phyloP scores from a whole-genome alignment of 1,140 invertebrate genomes.

The Zaprionus africanus region DNA sequence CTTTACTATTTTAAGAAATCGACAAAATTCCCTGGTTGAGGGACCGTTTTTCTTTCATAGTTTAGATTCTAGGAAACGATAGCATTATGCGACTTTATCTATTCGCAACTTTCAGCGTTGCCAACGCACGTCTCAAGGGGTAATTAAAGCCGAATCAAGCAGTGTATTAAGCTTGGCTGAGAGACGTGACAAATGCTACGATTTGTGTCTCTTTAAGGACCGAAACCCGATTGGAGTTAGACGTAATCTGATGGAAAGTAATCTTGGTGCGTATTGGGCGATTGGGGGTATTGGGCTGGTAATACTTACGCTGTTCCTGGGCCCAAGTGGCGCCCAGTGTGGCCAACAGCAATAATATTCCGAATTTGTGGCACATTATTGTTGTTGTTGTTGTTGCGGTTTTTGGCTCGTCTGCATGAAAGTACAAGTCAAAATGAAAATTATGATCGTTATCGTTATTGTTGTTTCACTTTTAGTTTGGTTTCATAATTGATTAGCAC shows the following conservation, averaged over 20 bases:
- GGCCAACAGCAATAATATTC: conserved; percentile 58
- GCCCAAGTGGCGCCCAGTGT: conserved; percentile 53
- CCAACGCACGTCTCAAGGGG: conserved; percentile 21
- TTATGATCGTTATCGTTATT: conserved; percentile 12
- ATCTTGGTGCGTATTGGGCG: conserved; percentile 1
- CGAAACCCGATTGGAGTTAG: conserved; percentile 23
- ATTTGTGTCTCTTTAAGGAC: conserved; percentile 25
- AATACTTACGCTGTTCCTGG: conserved; percentile 72
- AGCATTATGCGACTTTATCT: not conserved
- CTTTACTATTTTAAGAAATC: not conserved
- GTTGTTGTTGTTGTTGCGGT: conserved; percentile 14
- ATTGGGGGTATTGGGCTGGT: not conserved
- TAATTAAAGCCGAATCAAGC: conserved; percentile 38
- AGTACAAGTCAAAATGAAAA: conserved; percentile 69
- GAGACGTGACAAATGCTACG: conserved; percentile 30
- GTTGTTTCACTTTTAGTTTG: conserved; percentile 71
- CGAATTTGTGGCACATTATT: conserved; percentile 57
- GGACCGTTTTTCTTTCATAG: not conserved
- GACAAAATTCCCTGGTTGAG: not conserved
- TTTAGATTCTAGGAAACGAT: conserved; percentile 27
- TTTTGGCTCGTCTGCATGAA: conserved; percentile 53
- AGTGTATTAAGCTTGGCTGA: conserved; percentile 29
- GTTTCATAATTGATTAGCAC: conserved; percentile 80
- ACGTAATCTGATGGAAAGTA: conserved; percentile 58
- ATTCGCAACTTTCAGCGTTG: conserved; percentile 25